Conservation (phyloP, 2,888 invertebrate genomes). For the Gerosis bhagava region DNA sequence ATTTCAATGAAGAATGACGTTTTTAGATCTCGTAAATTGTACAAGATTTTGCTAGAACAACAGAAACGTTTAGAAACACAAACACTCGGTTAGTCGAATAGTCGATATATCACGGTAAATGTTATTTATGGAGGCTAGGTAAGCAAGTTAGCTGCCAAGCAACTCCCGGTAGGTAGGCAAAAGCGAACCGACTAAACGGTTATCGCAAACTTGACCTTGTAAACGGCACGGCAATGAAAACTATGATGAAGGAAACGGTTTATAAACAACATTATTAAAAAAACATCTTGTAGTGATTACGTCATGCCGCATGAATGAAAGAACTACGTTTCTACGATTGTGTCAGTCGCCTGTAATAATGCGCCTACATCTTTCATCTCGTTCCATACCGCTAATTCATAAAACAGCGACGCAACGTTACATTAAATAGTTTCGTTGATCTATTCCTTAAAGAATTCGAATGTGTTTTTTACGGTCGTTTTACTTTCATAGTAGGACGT, state of each 20-base stretch:
- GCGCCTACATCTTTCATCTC: conserved; percentile 32
- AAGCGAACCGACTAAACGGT: conserved; percentile 12
- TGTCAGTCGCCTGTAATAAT: conserved; percentile 32
- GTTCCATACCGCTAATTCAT: conserved; percentile 28
- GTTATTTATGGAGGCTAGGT: conserved; percentile 22
- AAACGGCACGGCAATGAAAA: conserved; percentile 33
- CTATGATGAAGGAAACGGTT: conserved; percentile 34
- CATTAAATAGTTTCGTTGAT: conserved; percentile 15
- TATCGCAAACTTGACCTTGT: conserved; percentile 36
- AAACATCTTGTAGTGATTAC: conserved; percentile 48
- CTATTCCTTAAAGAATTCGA: no score
- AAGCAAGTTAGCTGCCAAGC: conserved; percentile 11
- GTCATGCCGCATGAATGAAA: conserved; percentile 51
- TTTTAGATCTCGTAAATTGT: conserved; percentile 33
- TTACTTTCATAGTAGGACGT: no score
- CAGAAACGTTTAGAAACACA: conserved; percentile 31
- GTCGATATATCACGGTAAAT: conserved; percentile 13
- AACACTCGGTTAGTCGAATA: conserved; percentile 19
- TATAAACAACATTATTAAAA: conserved; percentile 32
- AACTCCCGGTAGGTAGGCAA: neutral
- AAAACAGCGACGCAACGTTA: conserved; percentile 10
- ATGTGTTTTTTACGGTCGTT: no score
- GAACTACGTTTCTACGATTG: conserved; percentile 36
- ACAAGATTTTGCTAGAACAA: conserved; percentile 32
- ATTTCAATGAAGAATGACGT: conserved; percentile 37